Base-by-base conservation (phyloP, 1,140 invertebrate genomes). In the Drosophila bocqueti region DNA sequence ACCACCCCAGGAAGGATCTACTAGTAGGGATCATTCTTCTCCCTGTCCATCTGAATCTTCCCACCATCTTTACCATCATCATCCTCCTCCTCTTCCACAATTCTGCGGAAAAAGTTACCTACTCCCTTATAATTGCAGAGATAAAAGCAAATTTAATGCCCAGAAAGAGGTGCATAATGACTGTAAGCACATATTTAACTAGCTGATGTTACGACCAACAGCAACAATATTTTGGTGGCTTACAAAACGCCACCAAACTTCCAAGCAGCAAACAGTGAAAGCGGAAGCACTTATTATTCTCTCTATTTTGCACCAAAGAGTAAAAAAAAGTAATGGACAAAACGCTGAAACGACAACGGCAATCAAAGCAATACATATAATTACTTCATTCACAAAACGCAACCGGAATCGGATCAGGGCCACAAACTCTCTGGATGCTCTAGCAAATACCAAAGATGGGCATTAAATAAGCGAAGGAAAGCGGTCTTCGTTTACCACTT, bases 231-330 rank as follows among this genome's bases (percentile, higher is more conserved):
- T 76, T 77, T 49, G 40, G 59, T 59, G 43, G 59, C 34, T 52
- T 58, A 73, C 38, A 54, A 79, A 71, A 79, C 65, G 66, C 59
- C 66, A 54, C 42, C 59, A 34, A 77, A 79, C 76, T 79, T 61
- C 59, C 76, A 79, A 79, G 60, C 36, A 66, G 62, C 52, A 66
- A 63, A 47, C 77, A 81, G 82, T 85, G 82, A 85, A 85, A 85
- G 82, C 82, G 82, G 82, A 84, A 84, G 76, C 82, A 83, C 38
- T 75, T 79, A 76, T 79, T 76, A 79, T 83, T 83, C 65, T 75
- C 66, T 69, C 62, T 73, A 83, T 75, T 83, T 79, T 76, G 79
- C 81, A 75, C 76, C 76, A 62, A n/a, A 42, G 43, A 76, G 40
- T 26, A 55, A 21, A 55, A 64, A 76, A 76, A 69, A 77, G 57